Percentiles rank a stretch among this genome's conserved stretches.
Evolutionary conservation across 2,888 invertebrate genomes (phyloP).

Genomic region (Sepioteuthis lessoniana): DNA sequence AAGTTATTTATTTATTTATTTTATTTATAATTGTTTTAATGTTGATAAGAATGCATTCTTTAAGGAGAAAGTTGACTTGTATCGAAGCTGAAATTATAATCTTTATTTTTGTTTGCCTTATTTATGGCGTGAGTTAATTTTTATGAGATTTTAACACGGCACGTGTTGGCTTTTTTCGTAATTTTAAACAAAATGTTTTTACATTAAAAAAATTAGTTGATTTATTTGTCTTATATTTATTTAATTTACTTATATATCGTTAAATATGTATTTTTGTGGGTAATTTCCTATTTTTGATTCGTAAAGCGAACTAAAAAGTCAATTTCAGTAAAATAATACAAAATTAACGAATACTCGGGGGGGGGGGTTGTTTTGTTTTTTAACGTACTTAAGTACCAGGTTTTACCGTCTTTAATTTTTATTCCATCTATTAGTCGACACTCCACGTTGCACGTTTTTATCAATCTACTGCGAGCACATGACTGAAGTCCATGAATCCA

Average conservation of each 20-base stretch:
- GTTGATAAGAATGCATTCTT: background rate
- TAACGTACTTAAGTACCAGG: too few relatives aligned
- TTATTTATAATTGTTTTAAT: background rate
- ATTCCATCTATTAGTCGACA: too few relatives aligned
- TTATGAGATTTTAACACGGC: background rate
- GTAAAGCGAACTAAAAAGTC: too few relatives aligned
- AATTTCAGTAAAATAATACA: too few relatives aligned
- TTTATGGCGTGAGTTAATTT: background rate
- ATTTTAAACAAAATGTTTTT: background rate
- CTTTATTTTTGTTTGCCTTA: background rate
- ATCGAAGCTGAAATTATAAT: background rate
- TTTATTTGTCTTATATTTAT: background rate
- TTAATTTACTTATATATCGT: background rate
- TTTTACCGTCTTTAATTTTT: too few relatives aligned
- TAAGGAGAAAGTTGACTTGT: background rate
- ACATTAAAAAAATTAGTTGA: too few relatives aligned
- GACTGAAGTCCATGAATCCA: too few relatives aligned
- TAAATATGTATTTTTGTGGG: background rate
- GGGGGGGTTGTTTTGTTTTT: too few relatives aligned
- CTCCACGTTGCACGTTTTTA: too few relatives aligned
- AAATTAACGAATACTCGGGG: too few relatives aligned
- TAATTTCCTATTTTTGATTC: too few relatives aligned
- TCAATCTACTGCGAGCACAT: too few relatives aligned
- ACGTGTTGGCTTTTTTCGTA: background rate
- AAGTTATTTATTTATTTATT: background rate